Evolutionary conservation across 2,797 vertebrate species (phyloP).

Genomic region (Malurus leucopterus): DNA sequence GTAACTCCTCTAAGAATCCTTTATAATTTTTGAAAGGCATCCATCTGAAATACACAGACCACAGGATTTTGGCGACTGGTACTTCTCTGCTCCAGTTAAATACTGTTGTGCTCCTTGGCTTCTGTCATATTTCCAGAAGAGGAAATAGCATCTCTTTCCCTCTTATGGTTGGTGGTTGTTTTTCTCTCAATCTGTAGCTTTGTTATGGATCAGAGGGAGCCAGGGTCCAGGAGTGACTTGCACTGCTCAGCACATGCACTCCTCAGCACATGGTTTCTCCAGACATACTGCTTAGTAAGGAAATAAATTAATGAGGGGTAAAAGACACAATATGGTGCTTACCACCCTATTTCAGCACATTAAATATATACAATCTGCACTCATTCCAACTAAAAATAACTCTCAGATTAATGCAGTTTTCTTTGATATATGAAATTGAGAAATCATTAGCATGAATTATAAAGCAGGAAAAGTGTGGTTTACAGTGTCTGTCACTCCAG

Average conservation of each 20-base stretch:
- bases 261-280: slow-evolving; percentile 2
- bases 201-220: neutral
- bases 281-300: neutral
- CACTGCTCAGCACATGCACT: neutral
- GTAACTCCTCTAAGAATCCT: neutral
- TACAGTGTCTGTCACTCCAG: neutral
- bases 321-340: slow-evolving; percentile 14
- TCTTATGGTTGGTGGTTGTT: neutral
- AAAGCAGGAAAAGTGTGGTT: neutral
- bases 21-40: neutral
- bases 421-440: neutral
- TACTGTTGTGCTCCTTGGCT: slow-evolving; percentile 24
- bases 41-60: neutral
- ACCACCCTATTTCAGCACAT: neutral
- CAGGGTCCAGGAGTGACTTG: slow-evolving; percentile 13
- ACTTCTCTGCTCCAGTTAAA: neutral
- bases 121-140: slow-evolving; percentile 11
- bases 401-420: neutral
- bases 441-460: slow-evolving; percentile 1
- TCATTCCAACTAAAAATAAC: slow-evolving; percentile 22
- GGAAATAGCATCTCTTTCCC: slow-evolving; percentile 12
- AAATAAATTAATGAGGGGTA: neutral
- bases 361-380: neutral
- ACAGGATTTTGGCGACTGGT: neutral
- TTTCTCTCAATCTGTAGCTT: slow-evolving; percentile 41